Evolutionary conservation across 2,113 vertebrate genomes (phyloP), one percentile per base, ranked within the genome.

Genomic region (Plecotus auritus): DNA sequence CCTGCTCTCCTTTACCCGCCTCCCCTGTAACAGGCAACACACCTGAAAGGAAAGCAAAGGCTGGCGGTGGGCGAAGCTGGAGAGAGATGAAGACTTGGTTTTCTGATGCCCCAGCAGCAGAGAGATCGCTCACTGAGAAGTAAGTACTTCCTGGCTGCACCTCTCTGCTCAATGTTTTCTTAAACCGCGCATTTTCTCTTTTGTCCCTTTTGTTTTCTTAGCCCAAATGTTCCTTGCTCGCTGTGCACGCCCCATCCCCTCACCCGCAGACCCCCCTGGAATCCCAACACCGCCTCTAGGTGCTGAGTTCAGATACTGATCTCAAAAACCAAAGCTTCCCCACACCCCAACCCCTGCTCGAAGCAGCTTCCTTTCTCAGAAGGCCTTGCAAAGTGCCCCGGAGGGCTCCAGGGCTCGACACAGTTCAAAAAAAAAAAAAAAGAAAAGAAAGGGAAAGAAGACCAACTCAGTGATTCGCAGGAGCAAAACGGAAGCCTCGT

Each of bases 401-500:
- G 93, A 98, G 97, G 98, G 97, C 98, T 98, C 98, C 97, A 90
- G 98, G 97, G 90, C 98, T 97, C 78, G 0, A 97, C 96, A 94
- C 88, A 96, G 90, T 93, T 45, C 96, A 97, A 61, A 61, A 61
- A 61, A 16, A 51, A 51, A 23, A 59, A 2, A 61, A 28, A 98
- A 97, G 67, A 85, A 72, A 88, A 94, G 87, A 77, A 72, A 95
- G 95, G 64, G 80, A 95, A 94, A 94, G 35, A 96, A 97, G 95
- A 97, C 93, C 96, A 80, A 93, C 90, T 97, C 47, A 83, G 96
- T 96, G 98, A 98, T 98, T 98, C 42, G 97, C 98, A 98, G 98
- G 98, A 98, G 98, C 98, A 98, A 98, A 98, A 98, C 97, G 95
- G 98, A 98, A 98, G 98, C 98, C 98, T 98, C 97, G 49, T 95